A percentile compares a stretch with the other conserved stretches of the same genome.
Evolutionary conservation across 2,888 invertebrate genomes (phyloP).

Genomic region (Cephus rjabovi): DNA sequence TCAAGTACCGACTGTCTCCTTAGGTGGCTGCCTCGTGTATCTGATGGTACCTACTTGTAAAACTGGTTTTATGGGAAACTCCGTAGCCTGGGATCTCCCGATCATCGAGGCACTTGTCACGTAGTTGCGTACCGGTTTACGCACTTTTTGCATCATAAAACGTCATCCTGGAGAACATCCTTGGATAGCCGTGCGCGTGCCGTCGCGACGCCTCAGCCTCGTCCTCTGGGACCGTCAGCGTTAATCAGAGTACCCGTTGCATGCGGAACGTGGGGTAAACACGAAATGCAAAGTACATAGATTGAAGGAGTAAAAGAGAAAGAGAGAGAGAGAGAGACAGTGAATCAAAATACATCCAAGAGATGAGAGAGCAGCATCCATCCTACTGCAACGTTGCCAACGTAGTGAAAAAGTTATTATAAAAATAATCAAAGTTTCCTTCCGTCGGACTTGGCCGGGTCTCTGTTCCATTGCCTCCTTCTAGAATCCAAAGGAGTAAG

Average conservation of each 20-base stretch:
- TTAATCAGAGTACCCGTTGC: background rate
- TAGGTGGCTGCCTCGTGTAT: constrained; percentile 4
- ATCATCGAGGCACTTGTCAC: constrained; percentile 27
- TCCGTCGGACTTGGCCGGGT: constrained; percentile 15
- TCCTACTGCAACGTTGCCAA: background rate
- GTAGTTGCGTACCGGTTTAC: constrained; percentile 5
- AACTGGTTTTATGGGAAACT: constrained; percentile 35
- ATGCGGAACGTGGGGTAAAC: background rate
- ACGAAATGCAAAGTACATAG: background rate
- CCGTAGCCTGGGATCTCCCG: background rate
- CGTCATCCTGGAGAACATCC: background rate
- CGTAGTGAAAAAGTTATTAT: constrained; percentile 53
- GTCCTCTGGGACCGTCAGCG: background rate
- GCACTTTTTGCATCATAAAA: background rate
- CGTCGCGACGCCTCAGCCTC: background rate
- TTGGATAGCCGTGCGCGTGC: background rate
- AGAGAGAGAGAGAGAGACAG: background rate
- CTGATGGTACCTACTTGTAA: background rate
- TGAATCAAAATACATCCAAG: constrained; percentile 14
- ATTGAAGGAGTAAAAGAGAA: background rate
- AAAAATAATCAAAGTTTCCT: constrained; percentile 66
- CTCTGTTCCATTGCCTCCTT: background rate
- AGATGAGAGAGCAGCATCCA: constrained; percentile 20
- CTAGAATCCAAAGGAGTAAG: background rate
- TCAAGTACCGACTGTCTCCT: constrained; percentile 3